Evolutionary conservation across 2,113 vertebrate genomes (phyloP).

Genomic region (Colinus virginianus): DNA sequence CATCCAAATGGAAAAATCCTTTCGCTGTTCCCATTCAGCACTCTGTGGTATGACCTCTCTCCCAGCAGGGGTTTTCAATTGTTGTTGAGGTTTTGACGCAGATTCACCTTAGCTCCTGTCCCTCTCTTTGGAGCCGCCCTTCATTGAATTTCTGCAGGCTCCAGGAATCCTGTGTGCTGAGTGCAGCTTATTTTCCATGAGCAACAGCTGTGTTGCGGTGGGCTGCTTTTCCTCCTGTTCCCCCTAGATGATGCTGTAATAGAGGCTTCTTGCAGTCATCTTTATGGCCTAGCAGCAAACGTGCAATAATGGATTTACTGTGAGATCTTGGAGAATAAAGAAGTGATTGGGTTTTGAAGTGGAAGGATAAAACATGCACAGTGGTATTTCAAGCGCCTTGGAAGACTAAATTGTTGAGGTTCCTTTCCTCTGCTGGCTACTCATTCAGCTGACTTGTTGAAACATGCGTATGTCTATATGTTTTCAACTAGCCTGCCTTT

Average conservation of each 20-base stretch:
- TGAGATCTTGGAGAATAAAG: conserved; percentile 34
- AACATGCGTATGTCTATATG: neutral
- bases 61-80: neutral
- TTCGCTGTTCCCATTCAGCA: conserved; percentile 5
- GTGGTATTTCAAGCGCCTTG: neutral
- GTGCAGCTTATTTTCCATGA: neutral
- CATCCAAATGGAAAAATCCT: conserved; percentile 13
- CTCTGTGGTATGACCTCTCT: neutral
- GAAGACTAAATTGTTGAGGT: conserved; percentile 47
- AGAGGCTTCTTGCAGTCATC: conserved; percentile 37
- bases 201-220: neutral
- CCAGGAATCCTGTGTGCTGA: neutral
- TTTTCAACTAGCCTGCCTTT: neutral
- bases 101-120: conserved; percentile 5
- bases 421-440: conserved; percentile 16
- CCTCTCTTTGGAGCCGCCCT: neutral
- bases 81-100: conserved; percentile 38
- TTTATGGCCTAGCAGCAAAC: neutral
- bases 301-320: neutral
- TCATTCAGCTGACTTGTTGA: neutral
- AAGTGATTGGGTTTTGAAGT: neutral
- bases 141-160: conserved; percentile 8
- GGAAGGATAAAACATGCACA: neutral
- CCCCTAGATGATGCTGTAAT: conserved; percentile 69
- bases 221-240: conserved; percentile 53